These are phyloP conservation scores for Drosophila algonquin DNA, from an alignment of 2,888 invertebrate genomes.

Conservation along the genomic window DNA sequence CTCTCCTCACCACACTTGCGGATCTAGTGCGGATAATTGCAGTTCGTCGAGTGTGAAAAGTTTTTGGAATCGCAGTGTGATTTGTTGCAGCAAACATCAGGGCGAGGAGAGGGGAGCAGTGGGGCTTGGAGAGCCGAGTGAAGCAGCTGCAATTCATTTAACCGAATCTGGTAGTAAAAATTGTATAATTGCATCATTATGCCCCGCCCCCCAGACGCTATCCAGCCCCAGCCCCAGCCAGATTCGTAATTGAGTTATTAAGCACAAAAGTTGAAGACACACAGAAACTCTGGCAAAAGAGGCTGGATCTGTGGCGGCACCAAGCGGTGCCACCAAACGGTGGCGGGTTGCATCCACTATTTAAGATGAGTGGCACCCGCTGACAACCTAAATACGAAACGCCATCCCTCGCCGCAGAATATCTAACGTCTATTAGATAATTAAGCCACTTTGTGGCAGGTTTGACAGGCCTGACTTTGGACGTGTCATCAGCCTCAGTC, in stretches of 20 bases:
- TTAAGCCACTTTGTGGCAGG: constrained; percentile 78
- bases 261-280: constrained; percentile 37
- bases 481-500: constrained; percentile 9
- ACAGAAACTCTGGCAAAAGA: constrained; percentile 6
- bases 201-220: not conserved
- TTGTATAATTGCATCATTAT: constrained; percentile 65
- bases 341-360: constrained; percentile 43
- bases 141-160: constrained; percentile 64
- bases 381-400: constrained; percentile 63
- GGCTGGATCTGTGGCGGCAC: not conserved
- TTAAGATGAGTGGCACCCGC: constrained; percentile 70
- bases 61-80: constrained; percentile 64
- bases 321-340: no score
- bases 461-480: constrained; percentile 75
- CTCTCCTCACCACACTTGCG: no score
- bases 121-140: not conserved
- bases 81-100: constrained; percentile 45
- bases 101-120: not conserved
- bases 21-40: constrained; percentile 59
- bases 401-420: constrained; percentile 5
- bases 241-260: constrained; percentile 43
- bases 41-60: constrained; percentile 48
- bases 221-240: constrained; percentile 4
- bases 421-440: constrained; percentile 77
- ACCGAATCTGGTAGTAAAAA: constrained; percentile 41